These are phyloP conservation scores for Cepaea hortensis DNA, from an alignment of 2,888 invertebrate genomes.

Conservation along the genomic window DNA sequence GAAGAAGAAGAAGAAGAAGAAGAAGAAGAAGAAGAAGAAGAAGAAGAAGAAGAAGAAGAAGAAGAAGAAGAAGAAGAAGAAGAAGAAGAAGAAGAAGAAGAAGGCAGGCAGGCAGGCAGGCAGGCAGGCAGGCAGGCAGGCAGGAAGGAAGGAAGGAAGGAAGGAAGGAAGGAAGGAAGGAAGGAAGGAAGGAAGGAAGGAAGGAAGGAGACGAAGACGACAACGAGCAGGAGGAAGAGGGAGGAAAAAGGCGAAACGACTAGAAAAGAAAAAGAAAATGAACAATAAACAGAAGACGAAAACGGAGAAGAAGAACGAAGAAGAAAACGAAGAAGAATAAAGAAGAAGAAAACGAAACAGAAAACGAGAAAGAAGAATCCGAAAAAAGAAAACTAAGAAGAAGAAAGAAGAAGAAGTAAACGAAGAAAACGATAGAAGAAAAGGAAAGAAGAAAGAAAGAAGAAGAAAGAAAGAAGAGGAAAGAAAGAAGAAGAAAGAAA, in stretches of 20 bases:
- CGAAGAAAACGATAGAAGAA: not conserved
- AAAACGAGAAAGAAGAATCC: not conserved
- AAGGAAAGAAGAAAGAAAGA: not conserved
- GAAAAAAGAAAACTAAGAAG: not conserved
- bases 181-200: not conserved
- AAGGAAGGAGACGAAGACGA: not conserved
- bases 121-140: too few relatives aligned
- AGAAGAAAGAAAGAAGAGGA: not conserved
- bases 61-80: not conserved
- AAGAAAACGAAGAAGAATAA: not conserved
- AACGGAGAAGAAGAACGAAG: not conserved
- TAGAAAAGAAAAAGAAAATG: not conserved
- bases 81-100: not conserved
- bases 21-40: not conserved
- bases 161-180: not conserved
- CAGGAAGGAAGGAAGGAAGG: not conserved
- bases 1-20: not conserved
- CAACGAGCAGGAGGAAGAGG: not conserved
- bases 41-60: not conserved
- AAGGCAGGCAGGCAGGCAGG: not conserved
- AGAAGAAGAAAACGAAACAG: not conserved
- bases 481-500: not conserved
- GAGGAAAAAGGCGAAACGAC: not conserved
- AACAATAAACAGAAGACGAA: not conserved
- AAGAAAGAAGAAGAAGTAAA: not conserved